Evolutionary conservation across 2,113 vertebrate species (phyloP).

Genomic region (Actenoides lindsayi): DNA sequence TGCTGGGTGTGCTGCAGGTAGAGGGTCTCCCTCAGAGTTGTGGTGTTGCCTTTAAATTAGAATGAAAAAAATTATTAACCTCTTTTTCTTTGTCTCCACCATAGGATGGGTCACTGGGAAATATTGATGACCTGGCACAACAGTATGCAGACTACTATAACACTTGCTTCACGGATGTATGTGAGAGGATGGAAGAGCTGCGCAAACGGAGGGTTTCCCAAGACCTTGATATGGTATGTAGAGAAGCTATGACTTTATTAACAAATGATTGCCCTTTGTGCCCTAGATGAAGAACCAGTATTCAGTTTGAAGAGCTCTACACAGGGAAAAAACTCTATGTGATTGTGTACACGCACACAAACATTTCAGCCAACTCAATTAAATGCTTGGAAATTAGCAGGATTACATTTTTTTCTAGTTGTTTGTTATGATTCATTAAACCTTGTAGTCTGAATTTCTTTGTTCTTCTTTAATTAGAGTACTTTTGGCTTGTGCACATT

Average conservation of each 20-base stretch:
- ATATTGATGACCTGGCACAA: constrained; percentile 96
- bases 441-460: not conserved
- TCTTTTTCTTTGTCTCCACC: not conserved
- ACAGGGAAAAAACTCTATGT: not conserved
- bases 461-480: not conserved
- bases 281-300: not conserved
- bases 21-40: not conserved
- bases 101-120: constrained; percentile 96
- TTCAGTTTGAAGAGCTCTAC: not conserved
- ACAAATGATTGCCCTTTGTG: not conserved
- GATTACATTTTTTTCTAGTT: not conserved
- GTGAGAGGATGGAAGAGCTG: constrained; percentile 96
- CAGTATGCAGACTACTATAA: constrained; percentile 98
- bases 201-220: constrained; percentile 91
- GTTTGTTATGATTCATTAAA: constrained; percentile 33
- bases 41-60: not conserved
- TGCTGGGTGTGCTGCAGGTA: not conserved
- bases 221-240: constrained; percentile 90
- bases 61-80: not conserved
- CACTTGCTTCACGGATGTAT: constrained; percentile 93
- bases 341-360: not conserved
- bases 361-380: not conserved
- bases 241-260: not conserved
- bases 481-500: not conserved
- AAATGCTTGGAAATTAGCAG: not conserved